A percentile compares a stretch with the other conserved stretches of the same genome.
These are phyloP conservation scores for Magallana nippona DNA, from an alignment of 2,888 invertebrate species.

Conservation along the genomic window DNA sequence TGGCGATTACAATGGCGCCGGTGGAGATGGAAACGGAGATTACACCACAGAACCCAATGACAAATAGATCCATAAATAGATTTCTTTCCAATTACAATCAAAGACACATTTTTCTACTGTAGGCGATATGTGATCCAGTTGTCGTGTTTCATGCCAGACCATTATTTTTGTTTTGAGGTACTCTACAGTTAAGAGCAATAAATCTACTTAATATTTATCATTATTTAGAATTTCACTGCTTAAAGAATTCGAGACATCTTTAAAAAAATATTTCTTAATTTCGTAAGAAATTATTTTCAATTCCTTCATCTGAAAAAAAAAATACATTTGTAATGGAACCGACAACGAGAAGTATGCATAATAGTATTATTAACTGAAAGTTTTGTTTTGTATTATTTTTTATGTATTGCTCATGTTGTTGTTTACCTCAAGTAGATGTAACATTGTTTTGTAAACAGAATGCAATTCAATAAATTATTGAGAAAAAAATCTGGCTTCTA, in stretches of 20 bases:
- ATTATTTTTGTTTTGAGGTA: no score
- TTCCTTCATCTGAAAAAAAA: no score
- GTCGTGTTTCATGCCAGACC: background rate
- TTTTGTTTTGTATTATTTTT: background rate
- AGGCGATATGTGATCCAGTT: background rate
- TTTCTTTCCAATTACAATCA: slow-evolving; percentile 13
- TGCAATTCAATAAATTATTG: slow-evolving; percentile 33
- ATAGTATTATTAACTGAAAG: background rate
- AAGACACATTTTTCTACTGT: background rate
- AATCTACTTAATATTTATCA: no score
- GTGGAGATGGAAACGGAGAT: background rate
- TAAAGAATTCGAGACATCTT: no score
- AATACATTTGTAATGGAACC: background rate
- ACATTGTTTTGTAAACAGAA: slow-evolving; percentile 28
- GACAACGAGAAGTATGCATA: slow-evolving; percentile 4
- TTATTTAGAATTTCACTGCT: no score
- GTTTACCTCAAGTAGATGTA: slow-evolving; percentile 4
- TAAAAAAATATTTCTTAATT: no score
- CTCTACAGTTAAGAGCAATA: no score
- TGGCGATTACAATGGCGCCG: background rate
- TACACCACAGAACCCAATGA: background rate
- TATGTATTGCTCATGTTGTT: slow-evolving; percentile 12
- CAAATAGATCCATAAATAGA: background rate
- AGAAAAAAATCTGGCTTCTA: background rate
- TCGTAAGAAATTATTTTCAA: no score